Conservation (phyloP, 2,888 invertebrate species). For the Pollenia griseotomentosa region DNA sequence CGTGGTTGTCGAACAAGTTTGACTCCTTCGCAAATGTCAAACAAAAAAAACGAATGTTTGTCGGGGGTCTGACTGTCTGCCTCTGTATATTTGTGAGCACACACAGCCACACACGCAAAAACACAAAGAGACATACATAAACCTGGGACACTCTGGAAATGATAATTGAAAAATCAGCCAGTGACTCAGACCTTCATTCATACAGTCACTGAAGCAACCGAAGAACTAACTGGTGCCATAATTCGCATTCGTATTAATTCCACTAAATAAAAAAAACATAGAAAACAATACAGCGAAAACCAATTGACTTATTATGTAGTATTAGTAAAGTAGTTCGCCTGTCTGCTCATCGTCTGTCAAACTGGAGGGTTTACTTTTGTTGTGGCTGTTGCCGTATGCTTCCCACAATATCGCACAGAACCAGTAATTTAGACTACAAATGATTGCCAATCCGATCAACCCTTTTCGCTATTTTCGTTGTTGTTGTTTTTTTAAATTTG, state of each 20-base stretch:
- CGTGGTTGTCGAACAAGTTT: slow-evolving; percentile 83
- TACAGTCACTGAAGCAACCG: slow-evolving; percentile 5
- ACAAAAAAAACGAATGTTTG: slow-evolving; percentile 69
- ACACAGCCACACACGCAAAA: slow-evolving; percentile 54
- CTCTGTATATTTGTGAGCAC: slow-evolving; percentile 33
- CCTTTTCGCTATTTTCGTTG: slow-evolving; percentile 34
- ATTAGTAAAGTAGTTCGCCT: slow-evolving; percentile 34
- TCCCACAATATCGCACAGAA: slow-evolving; percentile 62
- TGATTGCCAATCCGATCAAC: slow-evolving; percentile 52
- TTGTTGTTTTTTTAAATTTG: slow-evolving; percentile 44
- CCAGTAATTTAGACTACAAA: slow-evolving; percentile 40
- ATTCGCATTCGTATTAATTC: slow-evolving; percentile 12
- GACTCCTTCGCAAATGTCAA: slow-evolving; percentile 83
- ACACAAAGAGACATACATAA: slow-evolving; percentile 65
- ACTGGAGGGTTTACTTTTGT: neutral
- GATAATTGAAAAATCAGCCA: slow-evolving; percentile 57
- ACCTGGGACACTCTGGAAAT: slow-evolving; percentile 54
- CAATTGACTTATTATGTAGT: neutral
- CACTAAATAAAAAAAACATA: slow-evolving; percentile 4
- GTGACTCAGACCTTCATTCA: neutral
- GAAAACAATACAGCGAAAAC: neutral
- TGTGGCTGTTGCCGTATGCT: slow-evolving; percentile 15
- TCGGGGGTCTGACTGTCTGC: slow-evolving; percentile 43
- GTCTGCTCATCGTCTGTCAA: slow-evolving; percentile 60
- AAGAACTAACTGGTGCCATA: neutral